phyloP scores from a whole-genome alignment of 2,888 invertebrate genomes.

The Litoditis marina region DNA sequence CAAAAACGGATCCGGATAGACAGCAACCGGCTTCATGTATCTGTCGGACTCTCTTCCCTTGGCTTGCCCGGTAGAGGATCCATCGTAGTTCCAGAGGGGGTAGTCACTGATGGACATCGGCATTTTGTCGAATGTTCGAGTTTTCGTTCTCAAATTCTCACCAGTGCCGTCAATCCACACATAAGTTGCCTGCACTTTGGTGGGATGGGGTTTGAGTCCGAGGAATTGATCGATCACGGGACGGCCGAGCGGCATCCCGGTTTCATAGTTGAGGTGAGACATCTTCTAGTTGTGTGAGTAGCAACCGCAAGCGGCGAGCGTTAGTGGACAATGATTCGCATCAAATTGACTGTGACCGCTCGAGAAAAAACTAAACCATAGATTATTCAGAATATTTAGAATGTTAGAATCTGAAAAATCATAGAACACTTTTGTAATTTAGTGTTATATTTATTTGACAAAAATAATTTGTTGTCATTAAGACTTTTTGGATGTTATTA shows the following conservation, averaged over 20 bases:
- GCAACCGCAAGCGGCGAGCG: no score
- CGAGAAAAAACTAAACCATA: no score
- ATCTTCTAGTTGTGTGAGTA: no score
- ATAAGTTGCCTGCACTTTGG: constrained; percentile 73
- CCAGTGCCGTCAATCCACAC: constrained; percentile 94
- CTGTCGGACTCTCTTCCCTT: constrained; percentile 61
- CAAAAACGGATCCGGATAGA: constrained; percentile 56
- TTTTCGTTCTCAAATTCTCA: constrained; percentile 82
- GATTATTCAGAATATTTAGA: no score
- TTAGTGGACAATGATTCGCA: no score
- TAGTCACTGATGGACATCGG: constrained; percentile 72
- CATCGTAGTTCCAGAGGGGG: constrained; percentile 90
- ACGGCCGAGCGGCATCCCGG: constrained; percentile 41
- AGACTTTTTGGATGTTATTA: no score
- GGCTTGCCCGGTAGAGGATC: constrained; percentile 82
- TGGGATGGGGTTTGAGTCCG: constrained; percentile 41
- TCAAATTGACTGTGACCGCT: no score
- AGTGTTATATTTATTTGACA: no score
- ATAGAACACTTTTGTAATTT: no score
- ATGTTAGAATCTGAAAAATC: no score
- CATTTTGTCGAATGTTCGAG: constrained; percentile 78
- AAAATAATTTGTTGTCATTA: no score
- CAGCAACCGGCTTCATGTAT: constrained; percentile 39
- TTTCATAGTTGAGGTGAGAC: no score
- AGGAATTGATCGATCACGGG: constrained; percentile 42